Conservation (phyloP, 2,888 invertebrate genomes). For the Arenicola marina region DNA sequence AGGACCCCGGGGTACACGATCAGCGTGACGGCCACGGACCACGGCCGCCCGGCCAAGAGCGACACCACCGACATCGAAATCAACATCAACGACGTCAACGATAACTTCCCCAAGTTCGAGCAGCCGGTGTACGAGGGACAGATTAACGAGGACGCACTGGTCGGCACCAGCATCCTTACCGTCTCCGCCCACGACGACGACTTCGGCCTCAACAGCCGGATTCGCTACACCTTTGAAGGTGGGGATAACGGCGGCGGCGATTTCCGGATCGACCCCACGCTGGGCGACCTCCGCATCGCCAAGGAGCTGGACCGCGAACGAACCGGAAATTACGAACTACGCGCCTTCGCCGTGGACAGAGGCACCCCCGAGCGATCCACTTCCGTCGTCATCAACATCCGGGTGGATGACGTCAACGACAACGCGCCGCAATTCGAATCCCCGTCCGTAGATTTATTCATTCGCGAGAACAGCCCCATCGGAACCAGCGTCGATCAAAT, state of each 20-base stretch:
- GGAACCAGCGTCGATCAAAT: slow-evolving; percentile 92
- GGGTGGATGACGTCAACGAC: slow-evolving; percentile 87
- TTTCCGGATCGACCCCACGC: slow-evolving; percentile 88
- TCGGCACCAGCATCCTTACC: slow-evolving; percentile 88
- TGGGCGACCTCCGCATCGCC: slow-evolving; percentile 88
- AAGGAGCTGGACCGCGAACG: slow-evolving; percentile 90
- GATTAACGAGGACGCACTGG: slow-evolving; percentile 86
- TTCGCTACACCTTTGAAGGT: slow-evolving; percentile 69
- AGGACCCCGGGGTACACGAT: slow-evolving; percentile 76
- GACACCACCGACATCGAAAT: slow-evolving; percentile 96
- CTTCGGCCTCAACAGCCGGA: slow-evolving; percentile 83
- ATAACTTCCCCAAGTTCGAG: slow-evolving; percentile 84
- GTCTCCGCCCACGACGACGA: slow-evolving; percentile 91
- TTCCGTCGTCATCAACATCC: slow-evolving; percentile 78
- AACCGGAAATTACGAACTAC: slow-evolving; percentile 80
- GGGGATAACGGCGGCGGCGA: slow-evolving; percentile 76
- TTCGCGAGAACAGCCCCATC: slow-evolving; percentile 94
- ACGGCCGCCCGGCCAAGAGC: slow-evolving; percentile 85
- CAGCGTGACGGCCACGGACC: slow-evolving; percentile 88
- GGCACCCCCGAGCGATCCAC: slow-evolving; percentile 71
- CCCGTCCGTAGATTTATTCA: slow-evolving; percentile 84
- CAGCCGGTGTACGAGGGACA: slow-evolving; percentile 83
- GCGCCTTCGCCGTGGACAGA: slow-evolving; percentile 86
- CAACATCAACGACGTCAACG: slow-evolving; percentile 93
- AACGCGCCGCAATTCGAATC: slow-evolving; percentile 88